Evolutionary conservation across 2,113 vertebrate genomes (phyloP), one percentile per base, ranked within the genome.

Genomic region (Himantopus leucocephalus): DNA sequence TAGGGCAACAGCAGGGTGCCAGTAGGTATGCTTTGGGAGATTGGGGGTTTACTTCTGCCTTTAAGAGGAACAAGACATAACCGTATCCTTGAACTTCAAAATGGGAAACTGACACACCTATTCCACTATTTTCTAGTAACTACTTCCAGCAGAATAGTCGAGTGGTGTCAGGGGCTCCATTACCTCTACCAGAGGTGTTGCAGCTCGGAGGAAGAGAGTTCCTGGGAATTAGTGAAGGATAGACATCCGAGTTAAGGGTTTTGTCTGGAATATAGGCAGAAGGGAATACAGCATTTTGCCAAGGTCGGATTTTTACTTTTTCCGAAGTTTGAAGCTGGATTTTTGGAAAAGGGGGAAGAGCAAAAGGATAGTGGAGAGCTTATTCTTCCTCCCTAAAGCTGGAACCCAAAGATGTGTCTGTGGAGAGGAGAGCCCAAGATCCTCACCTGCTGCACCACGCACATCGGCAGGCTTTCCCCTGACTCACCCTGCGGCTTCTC

Each of bases 271-370:
- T 30, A 18, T 41, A 17, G 26, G 24, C 39, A 83, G 29, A 74
- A 85, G 55, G 17, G 35, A n/a, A 68, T 21, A 37, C 34, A 41
- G 8, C 0, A 0, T 67, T 90, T 75, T 5, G 1, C 22, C 27
- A 48, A 71, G 12, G 14, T 35, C 29, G 50, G 26, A 62, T 53
- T 84, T 90, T 64, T 0, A 53, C 26, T 77, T 88, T 22, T 55
- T 64, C 45, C 11, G 1, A n/a, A 55, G 24, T 60, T 26, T 2
- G 2, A 85, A 68, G 26, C 16, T 35, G 26, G 47, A 58, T 30
- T 35, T 64, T 16, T 37, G 11, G 37, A 24, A 70, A 48, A 79
- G 12, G 9, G 22, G 15, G 29, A 63, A 50, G 11, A 58, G 24
- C 27, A 53, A 58, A 60, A 37, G 23, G 2, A 35, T 11, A 34